Conservation (phyloP, 2,888 invertebrate species). For the Helleia helle region DNA sequence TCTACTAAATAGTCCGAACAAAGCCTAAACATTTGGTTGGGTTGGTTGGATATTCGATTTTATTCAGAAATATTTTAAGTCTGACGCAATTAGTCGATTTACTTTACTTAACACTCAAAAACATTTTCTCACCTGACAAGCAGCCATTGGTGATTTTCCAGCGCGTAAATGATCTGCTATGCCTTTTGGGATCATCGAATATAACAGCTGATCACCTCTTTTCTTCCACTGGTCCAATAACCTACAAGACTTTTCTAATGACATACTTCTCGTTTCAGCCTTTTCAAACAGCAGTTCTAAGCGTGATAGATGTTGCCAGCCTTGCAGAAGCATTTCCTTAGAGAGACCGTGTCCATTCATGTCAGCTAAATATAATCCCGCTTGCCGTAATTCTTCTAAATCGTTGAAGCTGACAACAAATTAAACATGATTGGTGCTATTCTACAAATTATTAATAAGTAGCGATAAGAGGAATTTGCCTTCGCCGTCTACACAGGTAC, state of each 20-base stretch:
- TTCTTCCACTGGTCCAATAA: constrained; percentile 89
- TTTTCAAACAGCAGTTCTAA: constrained; percentile 87
- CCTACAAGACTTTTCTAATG: constrained; percentile 84
- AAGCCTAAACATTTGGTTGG: too few species aligned
- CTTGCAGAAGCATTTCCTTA: constrained; percentile 85
- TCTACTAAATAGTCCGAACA: too few species aligned
- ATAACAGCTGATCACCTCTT: constrained; percentile 88
- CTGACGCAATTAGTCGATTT: too few species aligned
- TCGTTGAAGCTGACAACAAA: constrained; percentile 82
- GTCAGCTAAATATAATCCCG: constrained; percentile 87
- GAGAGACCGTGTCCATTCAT: constrained; percentile 90
- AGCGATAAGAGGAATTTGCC: too few species aligned
- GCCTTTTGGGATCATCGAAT: constrained; percentile 93
- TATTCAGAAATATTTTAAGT: too few species aligned
- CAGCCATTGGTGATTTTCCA: constrained; percentile 83
- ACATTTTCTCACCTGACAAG: constrained; percentile 78
- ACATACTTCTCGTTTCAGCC: constrained; percentile 84
- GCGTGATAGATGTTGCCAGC: constrained; percentile 89
- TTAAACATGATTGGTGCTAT: too few species aligned
- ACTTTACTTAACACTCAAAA: too few species aligned
- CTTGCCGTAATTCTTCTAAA: constrained; percentile 85
- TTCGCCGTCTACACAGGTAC: too few species aligned
- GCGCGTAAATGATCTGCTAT: constrained; percentile 86
- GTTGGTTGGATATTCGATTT: too few species aligned
- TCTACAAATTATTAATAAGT: too few species aligned